Base-by-base conservation (phyloP, 2,888 invertebrate genomes). In the Papilio gigon region DNA sequence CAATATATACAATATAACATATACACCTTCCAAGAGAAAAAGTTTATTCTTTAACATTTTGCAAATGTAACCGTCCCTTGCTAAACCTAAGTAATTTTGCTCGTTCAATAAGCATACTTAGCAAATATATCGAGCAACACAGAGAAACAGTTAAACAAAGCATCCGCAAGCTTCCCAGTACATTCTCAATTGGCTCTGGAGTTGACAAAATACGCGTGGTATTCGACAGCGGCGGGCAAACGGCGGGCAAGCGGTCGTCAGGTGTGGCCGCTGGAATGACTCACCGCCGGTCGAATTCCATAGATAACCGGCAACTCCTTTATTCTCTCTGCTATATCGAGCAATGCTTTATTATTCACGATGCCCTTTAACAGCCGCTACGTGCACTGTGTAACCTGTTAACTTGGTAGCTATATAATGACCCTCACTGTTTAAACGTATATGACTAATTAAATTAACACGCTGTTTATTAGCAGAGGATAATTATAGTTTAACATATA, bases 191-290 rank as follows among this genome's bases (percentile, higher is more conserved):
- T 72, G 73, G 67, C 72, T 71, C 73, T 70, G 72, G 71, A 68
- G 71, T 71, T 70, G 76, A 73, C 75, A 74, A 77, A 77, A 75
- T 75, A 72, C 77, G 75, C 76, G 75, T 75, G 88, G 88, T 85
- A 88, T 89, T 88, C 84, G 83, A 83, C 83, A 85, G 82, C 81
- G 81, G 82, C 83, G 82, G 80, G 79, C 80, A 47, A 35, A 35
- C 33, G 33, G 33, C 33, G 8, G 8, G 33, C 33, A 35, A 47
- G 44, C 47, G 47, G 77, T 83, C 86, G 84, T 89, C 90, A 91
- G 90, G 90, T 90, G 90, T 89, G 90, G 90, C 86, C 85, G 80
- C 77, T 73, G 76, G 79, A 80, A 81, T 90, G 90, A 89, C 79
- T 89, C 90, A 88, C 80, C 82, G 80, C 84, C 74, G 75, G 80